Evolutionary conservation across 2,113 vertebrate species (phyloP).

Genomic region (Cryptotis parvus): DNA sequence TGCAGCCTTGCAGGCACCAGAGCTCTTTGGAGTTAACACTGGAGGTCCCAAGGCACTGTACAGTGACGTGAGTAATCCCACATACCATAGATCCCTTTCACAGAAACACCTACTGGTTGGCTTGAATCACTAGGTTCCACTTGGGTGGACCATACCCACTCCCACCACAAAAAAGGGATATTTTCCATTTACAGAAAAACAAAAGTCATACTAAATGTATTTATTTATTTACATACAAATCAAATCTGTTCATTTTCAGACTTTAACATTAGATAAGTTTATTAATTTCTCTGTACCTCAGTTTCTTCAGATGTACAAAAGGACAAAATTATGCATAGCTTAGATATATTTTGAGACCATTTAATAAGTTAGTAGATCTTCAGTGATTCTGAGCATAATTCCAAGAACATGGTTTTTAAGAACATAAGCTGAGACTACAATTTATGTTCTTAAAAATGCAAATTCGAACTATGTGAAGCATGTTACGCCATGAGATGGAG

Average conservation of each 20-base stretch:
- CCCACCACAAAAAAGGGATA: too few relatives aligned
- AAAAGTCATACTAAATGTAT: too few relatives aligned
- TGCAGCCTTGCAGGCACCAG: too few relatives aligned
- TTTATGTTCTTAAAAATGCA: neutral
- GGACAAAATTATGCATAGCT: neutral
- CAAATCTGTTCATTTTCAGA: neutral
- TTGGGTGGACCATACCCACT: too few relatives aligned
- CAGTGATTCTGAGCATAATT: neutral
- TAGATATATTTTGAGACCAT: neutral
- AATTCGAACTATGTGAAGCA: neutral
- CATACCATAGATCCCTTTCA: too few relatives aligned
- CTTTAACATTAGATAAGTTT: neutral
- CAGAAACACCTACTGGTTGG: too few relatives aligned
- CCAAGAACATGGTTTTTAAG: neutral
- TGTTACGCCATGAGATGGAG: neutral
- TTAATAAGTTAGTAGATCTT: neutral
- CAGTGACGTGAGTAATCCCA: too few relatives aligned
- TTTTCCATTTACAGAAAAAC: too few relatives aligned
- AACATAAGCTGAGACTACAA: neutral
- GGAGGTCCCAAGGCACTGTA: too few relatives aligned
- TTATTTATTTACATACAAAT: too few relatives aligned
- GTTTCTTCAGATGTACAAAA: neutral
- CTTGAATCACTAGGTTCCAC: too few relatives aligned
- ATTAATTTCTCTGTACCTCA: neutral
- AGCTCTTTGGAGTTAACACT: too few relatives aligned